Evolutionary conservation across 2,113 vertebrate genomes (phyloP), one percentile per base, ranked within the genome.

Genomic region (Sebastes fasciatus): DNA sequence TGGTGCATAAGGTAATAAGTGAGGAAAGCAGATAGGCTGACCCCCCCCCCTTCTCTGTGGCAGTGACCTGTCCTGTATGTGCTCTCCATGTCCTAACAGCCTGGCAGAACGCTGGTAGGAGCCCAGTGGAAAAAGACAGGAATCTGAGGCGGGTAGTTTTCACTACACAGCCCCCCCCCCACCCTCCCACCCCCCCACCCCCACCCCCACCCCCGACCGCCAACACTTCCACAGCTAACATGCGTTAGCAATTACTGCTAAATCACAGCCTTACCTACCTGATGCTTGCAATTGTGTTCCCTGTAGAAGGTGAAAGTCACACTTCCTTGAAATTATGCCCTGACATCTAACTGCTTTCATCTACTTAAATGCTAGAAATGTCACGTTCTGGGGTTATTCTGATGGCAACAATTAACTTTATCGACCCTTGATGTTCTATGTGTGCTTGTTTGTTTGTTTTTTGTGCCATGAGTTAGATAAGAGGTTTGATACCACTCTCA

Each of bases 71-170:
- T 82, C 73, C 80, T 86, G 80, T 83, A 84, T 91, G 84, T 86
- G 80, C 70, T 86, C 63, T 21, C 86, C 89, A 79, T 89, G 92
- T 83, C 68, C 73, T 74, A 6, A 80, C 77, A 76, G 73, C 80
- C 43, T 72, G 78, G 84, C 77, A 74, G 46, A 82, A 74, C n/a
- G 82, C 79, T 75, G 77, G 51, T 71, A 14, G 62, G 75, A 82
- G 82, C 82, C 82, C 87, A 88, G 82, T 86, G 90, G 93, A 91
- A 91, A 90, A 91, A 91, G 84, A 86, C 82, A 83, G 89, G 84
- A 91, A 88, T 91, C 88, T 70, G 52, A 90, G 74, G 88, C 57
- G 70, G 90, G 65, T 79, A 61, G 75, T 75, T 71, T 88, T 88
- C 69, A 85, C 66, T 62, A 40, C 80, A 54, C 43, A 52, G 8